These are phyloP conservation scores for Lepidochitona cinerea DNA, from an alignment of 2,888 invertebrate genomes.

Conservation along the genomic window DNA sequence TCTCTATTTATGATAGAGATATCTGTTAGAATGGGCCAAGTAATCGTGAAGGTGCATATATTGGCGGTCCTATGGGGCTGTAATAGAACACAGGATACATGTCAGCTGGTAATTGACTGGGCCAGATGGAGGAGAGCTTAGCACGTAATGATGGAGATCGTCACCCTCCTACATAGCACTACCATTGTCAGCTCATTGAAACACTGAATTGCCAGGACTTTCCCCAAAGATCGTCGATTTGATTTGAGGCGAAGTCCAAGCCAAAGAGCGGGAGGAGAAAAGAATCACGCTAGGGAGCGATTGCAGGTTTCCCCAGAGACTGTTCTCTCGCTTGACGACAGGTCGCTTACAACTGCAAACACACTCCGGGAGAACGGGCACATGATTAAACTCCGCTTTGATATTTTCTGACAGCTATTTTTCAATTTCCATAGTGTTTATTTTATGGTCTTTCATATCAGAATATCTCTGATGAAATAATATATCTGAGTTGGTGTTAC, in stretches of 20 bases:
- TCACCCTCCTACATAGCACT: neutral
- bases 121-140: neutral
- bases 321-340: neutral
- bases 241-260: neutral
- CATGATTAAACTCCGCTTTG: neutral
- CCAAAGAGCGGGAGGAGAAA: neutral
- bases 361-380: too few species aligned
- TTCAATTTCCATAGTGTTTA: neutral
- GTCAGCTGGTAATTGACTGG: neutral
- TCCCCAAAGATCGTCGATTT: neutral
- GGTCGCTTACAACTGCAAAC: too few species aligned
- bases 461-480: too few species aligned
- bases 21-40: too few species aligned
- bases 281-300: neutral
- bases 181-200: neutral
- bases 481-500: too few species aligned
- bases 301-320: neutral
- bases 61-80: neutral
- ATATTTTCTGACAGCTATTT: neutral
- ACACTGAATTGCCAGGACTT: neutral
- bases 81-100: neutral
- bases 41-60: too few species aligned
- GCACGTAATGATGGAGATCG: neutral
- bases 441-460: too few species aligned
- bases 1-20: too few species aligned